Base-by-base conservation (phyloP, 1,140 invertebrate species). In the Vanessa tameamea region DNA sequence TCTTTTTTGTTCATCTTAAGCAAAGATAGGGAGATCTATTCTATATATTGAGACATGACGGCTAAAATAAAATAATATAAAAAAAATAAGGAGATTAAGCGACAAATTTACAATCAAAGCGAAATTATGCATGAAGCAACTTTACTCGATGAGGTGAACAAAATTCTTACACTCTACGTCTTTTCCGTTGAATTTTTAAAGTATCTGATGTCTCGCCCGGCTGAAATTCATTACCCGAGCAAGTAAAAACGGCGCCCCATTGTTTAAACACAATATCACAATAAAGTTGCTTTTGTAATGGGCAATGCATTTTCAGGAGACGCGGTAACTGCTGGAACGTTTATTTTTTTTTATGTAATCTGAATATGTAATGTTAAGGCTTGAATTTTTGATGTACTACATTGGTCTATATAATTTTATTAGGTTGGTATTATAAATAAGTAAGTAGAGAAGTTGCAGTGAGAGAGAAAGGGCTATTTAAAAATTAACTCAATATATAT, bases 181-280 rank as follows among this genome's bases (percentile, higher is more conserved):
- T 86, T 77, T 71, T 64, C 72, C 69, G 31, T 80, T 91, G 83
- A 89, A 91, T 91, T 85, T 88, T 91, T 89, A 83, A 88, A 79
- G 59, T 64, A 59, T 53, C 57, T 79, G 72, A 85, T 86, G 87
- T 89, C 87, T 90, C 85, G 86, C 79, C 82, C 71, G 75, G 63
- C 78, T 84, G 83, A 88, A 89, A 91, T 91, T 91, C 89, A 90
- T 90, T 91, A 89, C 82, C 68, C 73, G 61, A 71, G 70, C 78
- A 74, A 78, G 82, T 88, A 87, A 89, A 89, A 91, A 89, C 69
- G 76, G 82, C 83, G 75, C 84, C 85, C 84, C 85, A 86, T 91
- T 89, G 87, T 90, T 90, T 91, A 90, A 91, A 87, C 87, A 82
- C 79, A 87, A 88, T 90, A 89, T 89, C 87, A 89, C 88, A 88